phyloP scores from a whole-genome alignment of 2,113 vertebrate species.

The Polyodon spathula region DNA sequence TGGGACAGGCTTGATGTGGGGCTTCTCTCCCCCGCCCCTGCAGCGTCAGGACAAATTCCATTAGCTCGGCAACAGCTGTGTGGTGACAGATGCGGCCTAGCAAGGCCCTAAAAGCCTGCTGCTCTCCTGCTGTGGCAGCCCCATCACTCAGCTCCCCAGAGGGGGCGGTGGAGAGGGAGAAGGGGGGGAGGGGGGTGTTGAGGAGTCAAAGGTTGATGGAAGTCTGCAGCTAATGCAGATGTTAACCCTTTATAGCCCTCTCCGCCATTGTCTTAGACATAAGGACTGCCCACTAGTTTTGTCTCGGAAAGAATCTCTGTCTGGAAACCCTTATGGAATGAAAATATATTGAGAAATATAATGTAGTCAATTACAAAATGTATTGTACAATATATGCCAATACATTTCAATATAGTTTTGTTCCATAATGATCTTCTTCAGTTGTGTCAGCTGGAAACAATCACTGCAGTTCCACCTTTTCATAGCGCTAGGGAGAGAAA shows the following conservation, averaged over 20 bases:
- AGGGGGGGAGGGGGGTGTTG: constrained; percentile 26
- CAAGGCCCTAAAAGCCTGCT: constrained; percentile 20
- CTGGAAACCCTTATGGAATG: constrained; percentile 50
- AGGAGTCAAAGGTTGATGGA: constrained; percentile 24
- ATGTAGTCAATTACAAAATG: no score
- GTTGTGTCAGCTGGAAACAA: no score
- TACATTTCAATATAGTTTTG: no score
- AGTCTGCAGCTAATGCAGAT: constrained; percentile 36
- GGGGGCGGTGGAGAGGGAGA: constrained; percentile 41
- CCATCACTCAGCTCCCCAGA: constrained; percentile 39
- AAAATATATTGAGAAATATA: no score
- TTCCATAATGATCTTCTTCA: no score
- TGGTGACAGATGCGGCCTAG: constrained; percentile 54
- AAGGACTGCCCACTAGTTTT: no score
- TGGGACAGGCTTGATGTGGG: constrained; percentile 35
- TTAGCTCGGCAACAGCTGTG: constrained; percentile 56
- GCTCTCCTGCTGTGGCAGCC: constrained; percentile 15
- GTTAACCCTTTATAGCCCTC: constrained; percentile 40
- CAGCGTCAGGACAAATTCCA: constrained; percentile 42
- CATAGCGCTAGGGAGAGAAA: no score
- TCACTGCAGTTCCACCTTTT: no score
- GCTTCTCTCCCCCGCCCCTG: constrained; percentile 9
- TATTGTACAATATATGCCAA: no score
- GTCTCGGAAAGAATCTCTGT: no score
- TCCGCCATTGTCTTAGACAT: constrained; percentile 28